Percentiles rank a stretch among this genome's conserved stretches.
Evolutionary conservation across 2,113 vertebrate genomes (phyloP).

Genomic region (Xenopus tropicalis): UCB_Xtro_10.0 CM004446.2:120102001-120102500

Average conservation of each 20-base stretch:
- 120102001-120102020: too few species aligned
- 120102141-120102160: too few species aligned
- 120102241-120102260: constrained; percentile 55
- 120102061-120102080: too few species aligned
- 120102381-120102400: background rate
- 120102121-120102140: background rate
- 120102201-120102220: constrained; percentile 67
- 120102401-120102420: background rate
- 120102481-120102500: too few species aligned
- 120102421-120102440: background rate
- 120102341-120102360: too few species aligned
- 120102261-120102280: constrained; percentile 65
- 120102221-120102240: constrained; percentile 63
- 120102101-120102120: background rate
- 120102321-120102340: background rate
- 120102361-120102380: too few species aligned
- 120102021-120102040: too few species aligned
- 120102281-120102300: constrained; percentile 86
- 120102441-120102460: background rate
- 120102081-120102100: too few species aligned
- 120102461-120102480: background rate
- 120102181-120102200: constrained; percentile 54
- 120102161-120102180: background rate
- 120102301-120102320: constrained; percentile 80
- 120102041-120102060: too few species aligned